Conservation (phyloP, 2,113 vertebrate species). For the Galeopterus variegatus region DNA sequence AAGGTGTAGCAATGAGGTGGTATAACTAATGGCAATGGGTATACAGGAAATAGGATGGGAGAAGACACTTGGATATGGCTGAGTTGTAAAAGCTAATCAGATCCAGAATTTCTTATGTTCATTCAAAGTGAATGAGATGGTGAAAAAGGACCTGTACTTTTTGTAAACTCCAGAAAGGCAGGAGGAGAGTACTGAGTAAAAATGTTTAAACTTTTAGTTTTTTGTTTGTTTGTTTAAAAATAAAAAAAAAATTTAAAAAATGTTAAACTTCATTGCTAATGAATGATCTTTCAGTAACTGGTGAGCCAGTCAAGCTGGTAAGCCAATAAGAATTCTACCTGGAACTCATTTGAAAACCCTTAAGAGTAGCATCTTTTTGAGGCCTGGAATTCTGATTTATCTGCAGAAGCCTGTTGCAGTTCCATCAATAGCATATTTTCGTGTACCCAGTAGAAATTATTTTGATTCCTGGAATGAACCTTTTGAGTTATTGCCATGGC, state of each 20-base stretch:
- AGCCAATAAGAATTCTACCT: not conserved
- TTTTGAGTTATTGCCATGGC: constrained; percentile 53
- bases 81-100: constrained; percentile 8
- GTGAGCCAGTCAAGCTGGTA: not conserved
- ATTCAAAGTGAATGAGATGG: constrained; percentile 4
- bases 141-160: not conserved
- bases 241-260: no score
- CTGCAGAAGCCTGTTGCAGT: not conserved
- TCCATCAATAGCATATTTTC: not conserved
- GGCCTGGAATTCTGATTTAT: not conserved
- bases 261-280: not conserved
- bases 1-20: not conserved
- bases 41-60: not conserved
- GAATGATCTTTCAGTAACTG: not conserved
- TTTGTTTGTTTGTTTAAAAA: no score
- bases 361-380: not conserved
- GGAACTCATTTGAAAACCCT: not conserved
- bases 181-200: not conserved
- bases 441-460: not conserved
- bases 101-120: not conserved
- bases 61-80: not conserved
- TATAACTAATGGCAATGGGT: not conserved
- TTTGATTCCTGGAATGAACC: constrained; percentile 42
- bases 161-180: constrained; percentile 30
- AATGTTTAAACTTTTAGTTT: not conserved